Evolutionary conservation across 2,888 invertebrate species (phyloP), one percentile per base, ranked within the genome.

Genomic region (Pandemis corylana): DNA sequence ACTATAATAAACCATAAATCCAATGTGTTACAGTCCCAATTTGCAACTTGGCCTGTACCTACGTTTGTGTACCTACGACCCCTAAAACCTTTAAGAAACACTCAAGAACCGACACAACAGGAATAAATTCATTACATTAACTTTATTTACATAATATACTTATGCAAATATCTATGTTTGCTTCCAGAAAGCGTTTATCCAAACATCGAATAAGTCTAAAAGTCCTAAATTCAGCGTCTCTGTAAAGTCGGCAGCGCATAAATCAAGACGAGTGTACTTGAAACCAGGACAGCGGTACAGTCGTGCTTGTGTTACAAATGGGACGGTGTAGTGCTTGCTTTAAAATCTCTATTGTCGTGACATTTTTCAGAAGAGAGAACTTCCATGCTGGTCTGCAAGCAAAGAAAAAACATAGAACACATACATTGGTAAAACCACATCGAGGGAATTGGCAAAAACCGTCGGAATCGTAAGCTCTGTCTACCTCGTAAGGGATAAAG

Each of bases 181-280:
- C 36, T 44, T 12, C 20, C 44, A 20, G 6, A 64, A 15, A 64
- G 49, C 36, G 15, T 68, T 63, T 56, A 68, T 61, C 44, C 67
- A 63, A 61, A 51, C 51, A 13, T 9, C 51, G 62, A 72, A 63
- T 72, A 68, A 73, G 56, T 59, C 68, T 49, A 65, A 69, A 69
- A 69, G 69, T 74, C 64, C 68, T 69, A 69, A 69, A 61, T 74
- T 65, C 36, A 68, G 73, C 68, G 44, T n/a, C 69, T 56, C 46
- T 42, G 56, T 20, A 59, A 74, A 73, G 68, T 73, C 59, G 59
- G 53, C 67, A 36, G 28, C n/a, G 13, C 59, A 65, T 74, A 74
- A 74, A 74, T 74, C 73, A 74, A 65, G 59, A n/a, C 20, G 73
- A 74, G 73, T 74, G 73, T 74, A 74, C 73, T 74, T 42, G 65